phyloP scores from a whole-genome alignment of 2,797 vertebrate species.

The Linurgus olivaceus region DNA sequence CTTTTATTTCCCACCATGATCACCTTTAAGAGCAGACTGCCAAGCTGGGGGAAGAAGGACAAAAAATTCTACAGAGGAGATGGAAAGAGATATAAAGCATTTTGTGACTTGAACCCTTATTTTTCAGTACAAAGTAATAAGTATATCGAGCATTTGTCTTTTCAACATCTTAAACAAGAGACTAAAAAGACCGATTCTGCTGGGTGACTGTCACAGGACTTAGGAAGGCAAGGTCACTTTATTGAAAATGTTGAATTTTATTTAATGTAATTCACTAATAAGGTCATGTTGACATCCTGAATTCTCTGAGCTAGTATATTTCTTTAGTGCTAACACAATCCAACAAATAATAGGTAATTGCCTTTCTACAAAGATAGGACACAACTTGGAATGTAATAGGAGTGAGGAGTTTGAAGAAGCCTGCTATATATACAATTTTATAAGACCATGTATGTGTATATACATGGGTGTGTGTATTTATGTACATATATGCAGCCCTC shows the following conservation, averaged over 20 bases:
- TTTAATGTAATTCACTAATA: neutral
- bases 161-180: neutral
- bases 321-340: neutral
- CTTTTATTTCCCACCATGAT: neutral
- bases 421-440: neutral
- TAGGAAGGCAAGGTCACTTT: neutral
- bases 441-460: neutral
- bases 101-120: neutral
- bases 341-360: neutral
- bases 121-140: neutral
- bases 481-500: neutral
- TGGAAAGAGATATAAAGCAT: neutral
- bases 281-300: slow-evolving; percentile 13
- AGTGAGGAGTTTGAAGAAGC: neutral
- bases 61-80: neutral
- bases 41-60: neutral
- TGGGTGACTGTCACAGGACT: neutral
- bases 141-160: neutral
- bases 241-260: neutral
- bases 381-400: neutral
- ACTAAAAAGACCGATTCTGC: neutral
- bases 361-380: neutral
- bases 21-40: neutral
- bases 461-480: neutral
- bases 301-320: neutral